Conservation (phyloP, 2,888 invertebrate species). For the Ochropacha duplaris region DNA sequence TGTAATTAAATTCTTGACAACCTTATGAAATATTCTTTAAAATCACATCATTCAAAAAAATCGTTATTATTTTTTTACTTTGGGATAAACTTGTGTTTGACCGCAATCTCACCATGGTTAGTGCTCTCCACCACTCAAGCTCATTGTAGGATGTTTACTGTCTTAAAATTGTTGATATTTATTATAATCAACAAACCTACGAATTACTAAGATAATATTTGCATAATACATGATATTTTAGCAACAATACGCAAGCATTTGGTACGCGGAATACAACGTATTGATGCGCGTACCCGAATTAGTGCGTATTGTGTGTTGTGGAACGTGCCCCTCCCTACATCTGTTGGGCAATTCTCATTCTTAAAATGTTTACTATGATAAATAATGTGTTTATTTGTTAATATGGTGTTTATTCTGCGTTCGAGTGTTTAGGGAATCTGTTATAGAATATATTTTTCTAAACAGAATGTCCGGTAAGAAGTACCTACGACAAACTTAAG, state of each 20-base stretch:
- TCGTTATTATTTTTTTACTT: no score
- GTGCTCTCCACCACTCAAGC: no score
- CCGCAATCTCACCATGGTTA: no score
- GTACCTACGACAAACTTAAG: no score
- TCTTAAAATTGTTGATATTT: no score
- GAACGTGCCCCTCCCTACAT: slow-evolving; percentile 57
- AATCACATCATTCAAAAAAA: no score
- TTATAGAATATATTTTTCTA: neutral
- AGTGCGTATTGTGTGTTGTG: slow-evolving; percentile 70
- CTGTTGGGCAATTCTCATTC: slow-evolving; percentile 56
- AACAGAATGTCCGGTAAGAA: no score
- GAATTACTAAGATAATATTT: slow-evolving; percentile 9
- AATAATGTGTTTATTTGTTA: slow-evolving; percentile 43
- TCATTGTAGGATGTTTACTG: no score
- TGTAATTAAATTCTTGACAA: no score
- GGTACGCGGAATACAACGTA: slow-evolving; percentile 56
- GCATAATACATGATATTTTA: slow-evolving; percentile 53
- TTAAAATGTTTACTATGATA: slow-evolving; percentile 46
- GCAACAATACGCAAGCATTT: slow-evolving; percentile 61
- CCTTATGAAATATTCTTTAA: no score
- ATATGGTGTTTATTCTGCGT: slow-evolving; percentile 25
- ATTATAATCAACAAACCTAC: neutral
- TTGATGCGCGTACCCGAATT: slow-evolving; percentile 62
- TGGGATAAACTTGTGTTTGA: no score
- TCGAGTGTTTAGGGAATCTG: slow-evolving; percentile 2